phyloP scores from a whole-genome alignment of 2,888 invertebrate species.

The Drosophila demipolita region DNA sequence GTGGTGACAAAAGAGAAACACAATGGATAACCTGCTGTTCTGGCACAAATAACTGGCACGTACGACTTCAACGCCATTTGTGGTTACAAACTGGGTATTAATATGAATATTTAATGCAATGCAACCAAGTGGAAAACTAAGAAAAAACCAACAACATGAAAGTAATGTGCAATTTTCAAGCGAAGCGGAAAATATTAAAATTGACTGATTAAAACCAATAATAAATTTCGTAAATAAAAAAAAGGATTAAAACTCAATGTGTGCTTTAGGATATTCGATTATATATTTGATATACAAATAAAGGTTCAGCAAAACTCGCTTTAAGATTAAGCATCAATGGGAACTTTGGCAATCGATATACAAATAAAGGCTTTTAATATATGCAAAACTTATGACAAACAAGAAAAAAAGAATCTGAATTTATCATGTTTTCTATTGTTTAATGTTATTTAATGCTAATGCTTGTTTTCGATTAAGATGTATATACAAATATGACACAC shows the following conservation, averaged over 20 bases:
- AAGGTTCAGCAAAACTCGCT: too few relatives aligned
- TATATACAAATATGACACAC: too few relatives aligned
- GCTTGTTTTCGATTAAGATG: too few relatives aligned
- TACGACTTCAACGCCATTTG: background rate
- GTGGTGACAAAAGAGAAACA: background rate
- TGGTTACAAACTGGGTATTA: slow-evolving; percentile 8
- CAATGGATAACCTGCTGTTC: background rate
- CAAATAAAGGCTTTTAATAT: too few relatives aligned
- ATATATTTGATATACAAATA: too few relatives aligned
- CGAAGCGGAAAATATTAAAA: slow-evolving; percentile 37
- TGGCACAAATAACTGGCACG: background rate
- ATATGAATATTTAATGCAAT: slow-evolving; percentile 1
- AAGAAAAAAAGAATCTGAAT: too few relatives aligned
- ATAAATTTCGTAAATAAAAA: background rate
- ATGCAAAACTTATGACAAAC: too few relatives aligned
- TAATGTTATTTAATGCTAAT: too few relatives aligned
- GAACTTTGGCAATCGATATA: too few relatives aligned
- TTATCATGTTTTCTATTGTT: too few relatives aligned
- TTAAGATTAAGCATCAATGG: too few relatives aligned
- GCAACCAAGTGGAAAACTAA: slow-evolving; percentile 30
- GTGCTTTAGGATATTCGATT: background rate
- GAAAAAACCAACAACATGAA: slow-evolving; percentile 14
- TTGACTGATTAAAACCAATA: slow-evolving; percentile 24
- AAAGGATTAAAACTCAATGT: background rate
- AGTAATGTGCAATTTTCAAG: slow-evolving; percentile 16